Base-by-base conservation (phyloP, 2,113 vertebrate genomes). In the Aegotheles bennettii region DNA sequence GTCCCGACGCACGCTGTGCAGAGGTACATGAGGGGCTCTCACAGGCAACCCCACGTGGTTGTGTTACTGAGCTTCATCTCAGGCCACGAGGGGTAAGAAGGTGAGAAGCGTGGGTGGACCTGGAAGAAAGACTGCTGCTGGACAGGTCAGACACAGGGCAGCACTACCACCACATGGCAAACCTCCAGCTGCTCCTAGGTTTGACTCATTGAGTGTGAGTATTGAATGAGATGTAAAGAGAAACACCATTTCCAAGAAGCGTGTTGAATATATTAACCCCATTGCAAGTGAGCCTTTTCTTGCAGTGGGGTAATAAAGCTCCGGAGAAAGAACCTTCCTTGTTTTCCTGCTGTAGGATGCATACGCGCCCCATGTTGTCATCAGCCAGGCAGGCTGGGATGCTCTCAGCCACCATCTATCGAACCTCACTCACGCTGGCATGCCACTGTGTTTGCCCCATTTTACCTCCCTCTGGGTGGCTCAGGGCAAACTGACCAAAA, bases 311-410 rank as follows among this genome's bases (percentile, higher is more conserved):
- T 74, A 63, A 71, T 48, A 60, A 64, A 87, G 40, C 3, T 2
- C 5, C 19, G 33, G 9, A 33, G 23, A 68, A 77, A 69, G 16
- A 84, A 36, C 61, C 31, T 47, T 50, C 35, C 14, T 75, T 35
- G 61, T 18, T 26, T 76, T 92, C 14, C 42, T 38, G 24, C 40
- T 2, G 1, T 7, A 40, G 38, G 42, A 70, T 63, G 74, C 38
- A 3, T 33, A 26, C 0, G 0, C 3, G 1, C 16, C 20, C 36
- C 28, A 4, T 20, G 0, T 8, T 59, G 25, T 33, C 50, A 59
- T 54, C 47, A 54, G 63, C 25, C 59, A 35, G 42, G 67, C 28
- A 54, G 64, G 59, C 90, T 63, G 26, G 38, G 19, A 26, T 54
- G 45, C 16, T 57, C 33, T 4, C 38, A 63, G 70, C 19, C n/a